Evolutionary conservation across 2,797 vertebrate genomes (phyloP).

Genomic region (Onychomys leucogaster): DNA sequence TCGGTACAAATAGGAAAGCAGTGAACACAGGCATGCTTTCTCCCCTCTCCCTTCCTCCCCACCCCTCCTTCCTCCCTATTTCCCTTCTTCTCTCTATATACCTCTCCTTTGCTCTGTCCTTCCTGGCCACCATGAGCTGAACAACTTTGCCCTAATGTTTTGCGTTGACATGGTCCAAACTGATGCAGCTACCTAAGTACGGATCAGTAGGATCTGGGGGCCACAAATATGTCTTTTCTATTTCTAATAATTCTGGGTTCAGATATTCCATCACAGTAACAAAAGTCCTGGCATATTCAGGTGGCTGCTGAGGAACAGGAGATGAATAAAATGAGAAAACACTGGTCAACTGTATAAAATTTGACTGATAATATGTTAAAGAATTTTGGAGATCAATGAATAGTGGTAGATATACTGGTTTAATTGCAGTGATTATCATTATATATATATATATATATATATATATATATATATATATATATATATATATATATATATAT

Average conservation of each 20-base stretch:
- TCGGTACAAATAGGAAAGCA: background rate
- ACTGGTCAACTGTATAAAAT: background rate
- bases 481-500: background rate
- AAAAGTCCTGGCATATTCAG: background rate
- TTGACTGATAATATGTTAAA: background rate
- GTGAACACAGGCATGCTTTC: background rate
- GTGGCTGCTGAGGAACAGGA: background rate
- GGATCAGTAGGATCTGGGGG: accelerated
- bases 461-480: background rate
- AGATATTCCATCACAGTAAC: background rate
- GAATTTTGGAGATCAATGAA: no score
- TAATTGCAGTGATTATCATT: background rate
- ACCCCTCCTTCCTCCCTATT: background rate
- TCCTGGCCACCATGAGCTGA: background rate
- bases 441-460: background rate
- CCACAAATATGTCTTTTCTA: no score
- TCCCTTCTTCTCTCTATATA: background rate
- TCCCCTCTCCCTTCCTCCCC: background rate
- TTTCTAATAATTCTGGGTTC: background rate
- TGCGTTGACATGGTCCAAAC: background rate
- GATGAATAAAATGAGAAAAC: background rate
- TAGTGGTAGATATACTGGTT: background rate
- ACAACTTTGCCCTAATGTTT: no score
- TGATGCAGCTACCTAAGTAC: no score
- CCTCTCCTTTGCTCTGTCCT: background rate